These are phyloP conservation scores for Sturmia bella DNA, from an alignment of 2,888 invertebrate species.

Conservation along the genomic window DNA sequence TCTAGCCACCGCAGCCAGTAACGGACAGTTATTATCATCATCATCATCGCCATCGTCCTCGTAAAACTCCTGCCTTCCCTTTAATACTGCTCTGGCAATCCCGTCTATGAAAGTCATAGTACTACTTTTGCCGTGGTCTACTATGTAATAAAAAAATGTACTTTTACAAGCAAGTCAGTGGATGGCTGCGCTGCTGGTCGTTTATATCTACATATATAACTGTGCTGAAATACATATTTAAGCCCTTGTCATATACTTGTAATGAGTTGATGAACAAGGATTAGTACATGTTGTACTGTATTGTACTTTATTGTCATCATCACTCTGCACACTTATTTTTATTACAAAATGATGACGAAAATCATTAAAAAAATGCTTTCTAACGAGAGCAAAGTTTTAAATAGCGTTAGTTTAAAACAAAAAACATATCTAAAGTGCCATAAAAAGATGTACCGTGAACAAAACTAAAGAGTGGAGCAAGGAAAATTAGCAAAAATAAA, in stretches of 20 bases:
- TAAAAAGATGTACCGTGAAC: slow-evolving; percentile 13
- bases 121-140: slow-evolving; percentile 1
- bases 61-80: not conserved
- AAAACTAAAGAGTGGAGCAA: not conserved
- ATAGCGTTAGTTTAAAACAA: slow-evolving; percentile 4
- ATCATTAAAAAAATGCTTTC: not conserved
- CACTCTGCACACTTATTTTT: slow-evolving; percentile 49
- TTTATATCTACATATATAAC: slow-evolving; percentile 4
- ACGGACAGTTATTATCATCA: slow-evolving; percentile 60
- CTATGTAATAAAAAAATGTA: slow-evolving; percentile 1
- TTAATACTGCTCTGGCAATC: not conserved
- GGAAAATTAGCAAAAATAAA: slow-evolving; percentile 31
- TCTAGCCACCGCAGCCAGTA: slow-evolving; percentile 4
- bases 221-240: slow-evolving; percentile 60
- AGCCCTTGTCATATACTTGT: slow-evolving; percentile 72
- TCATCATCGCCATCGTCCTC: slow-evolving; percentile 48
- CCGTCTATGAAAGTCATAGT: not conserved
- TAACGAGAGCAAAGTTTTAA: slow-evolving; percentile 26
- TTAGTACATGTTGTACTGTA: slow-evolving; percentile 71
- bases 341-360: slow-evolving; percentile 22
- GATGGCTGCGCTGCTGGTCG: not conserved
- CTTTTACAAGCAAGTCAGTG: not conserved
- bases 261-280: slow-evolving; percentile 74
- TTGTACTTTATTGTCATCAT: slow-evolving; percentile 63
- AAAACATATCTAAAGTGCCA: slow-evolving; percentile 10